A percentile compares a stretch with the other conserved stretches of the same genome.
Evolutionary conservation across 2,888 invertebrate genomes (phyloP).

Genomic region (Agrotis clavis): DNA sequence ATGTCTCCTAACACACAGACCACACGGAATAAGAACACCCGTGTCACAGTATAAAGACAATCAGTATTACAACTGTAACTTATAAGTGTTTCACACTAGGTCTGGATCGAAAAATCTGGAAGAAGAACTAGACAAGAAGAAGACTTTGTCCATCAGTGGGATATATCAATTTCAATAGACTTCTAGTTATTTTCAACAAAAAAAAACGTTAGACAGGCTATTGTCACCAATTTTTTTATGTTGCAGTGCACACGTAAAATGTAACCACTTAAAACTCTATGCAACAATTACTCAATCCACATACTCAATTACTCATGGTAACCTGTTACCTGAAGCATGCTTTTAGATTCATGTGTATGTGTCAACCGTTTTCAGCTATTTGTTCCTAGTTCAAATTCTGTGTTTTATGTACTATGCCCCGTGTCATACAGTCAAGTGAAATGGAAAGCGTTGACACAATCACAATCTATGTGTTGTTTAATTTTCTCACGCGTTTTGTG

Average conservation of each 20-base stretch:
- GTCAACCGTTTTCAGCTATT: not conserved
- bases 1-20: slow-evolving; percentile 47
- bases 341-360: not conserved
- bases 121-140: too few relatives aligned
- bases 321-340: not conserved
- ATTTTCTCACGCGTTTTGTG: slow-evolving; percentile 81
- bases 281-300: not conserved
- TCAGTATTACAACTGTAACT: not conserved
- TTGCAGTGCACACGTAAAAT: not conserved
- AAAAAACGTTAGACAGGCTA: not conserved
- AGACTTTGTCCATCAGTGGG: too few relatives aligned
- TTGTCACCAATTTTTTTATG: not conserved
- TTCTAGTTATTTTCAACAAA: too few relatives aligned
- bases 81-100: too few relatives aligned
- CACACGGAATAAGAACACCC: slow-evolving; percentile 21
- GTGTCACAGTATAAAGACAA: slow-evolving; percentile 41
- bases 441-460: slow-evolving; percentile 74
- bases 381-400: not conserved
- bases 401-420: not conserved
- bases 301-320: not conserved
- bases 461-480: slow-evolving; percentile 73
- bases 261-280: not conserved
- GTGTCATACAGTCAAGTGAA: slow-evolving; percentile 73
- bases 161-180: too few relatives aligned
- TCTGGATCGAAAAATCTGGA: too few relatives aligned